These are phyloP conservation scores for Probaryconus sp. DNA, from an alignment of 1,140 invertebrate species.

Conservation along the genomic window DNA sequence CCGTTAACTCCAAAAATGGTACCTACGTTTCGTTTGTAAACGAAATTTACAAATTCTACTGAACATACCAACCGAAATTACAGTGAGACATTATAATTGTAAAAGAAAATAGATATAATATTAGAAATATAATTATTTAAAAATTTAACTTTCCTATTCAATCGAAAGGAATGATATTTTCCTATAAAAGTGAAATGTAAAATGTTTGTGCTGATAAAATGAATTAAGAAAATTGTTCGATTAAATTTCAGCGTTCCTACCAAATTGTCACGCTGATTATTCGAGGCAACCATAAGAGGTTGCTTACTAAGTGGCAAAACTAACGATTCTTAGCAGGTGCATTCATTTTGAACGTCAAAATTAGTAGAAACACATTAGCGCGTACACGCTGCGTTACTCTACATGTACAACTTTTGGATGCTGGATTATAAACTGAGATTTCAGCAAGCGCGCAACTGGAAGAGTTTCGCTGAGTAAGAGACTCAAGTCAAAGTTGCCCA, in stretches of 20 bases:
- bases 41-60: too few species aligned
- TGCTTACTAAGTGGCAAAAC: background rate
- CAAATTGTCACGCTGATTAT: too few species aligned
- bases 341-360: conserved; percentile 26
- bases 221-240: too few species aligned
- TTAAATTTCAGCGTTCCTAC: too few species aligned
- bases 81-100: too few species aligned
- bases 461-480: conserved; percentile 46
- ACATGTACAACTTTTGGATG: conserved; percentile 15
- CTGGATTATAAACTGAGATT: conserved; percentile 26
- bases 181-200: too few species aligned
- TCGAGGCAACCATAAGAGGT: background rate
- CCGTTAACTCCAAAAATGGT: background rate
- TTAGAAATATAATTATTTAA: too few species aligned
- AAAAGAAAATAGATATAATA: too few species aligned
- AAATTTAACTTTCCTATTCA: too few species aligned
- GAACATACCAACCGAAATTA: conserved; percentile 5
- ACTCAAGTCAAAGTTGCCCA: conserved; percentile 19
- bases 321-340: conserved; percentile 17
- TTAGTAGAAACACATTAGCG: conserved; percentile 40
- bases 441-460: conserved; percentile 27
- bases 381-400: background rate
- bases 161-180: too few species aligned
- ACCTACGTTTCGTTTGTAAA: too few species aligned
- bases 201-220: too few species aligned